phyloP scores from a whole-genome alignment of 2,888 invertebrate genomes.

The Sinelater perroti region DNA sequence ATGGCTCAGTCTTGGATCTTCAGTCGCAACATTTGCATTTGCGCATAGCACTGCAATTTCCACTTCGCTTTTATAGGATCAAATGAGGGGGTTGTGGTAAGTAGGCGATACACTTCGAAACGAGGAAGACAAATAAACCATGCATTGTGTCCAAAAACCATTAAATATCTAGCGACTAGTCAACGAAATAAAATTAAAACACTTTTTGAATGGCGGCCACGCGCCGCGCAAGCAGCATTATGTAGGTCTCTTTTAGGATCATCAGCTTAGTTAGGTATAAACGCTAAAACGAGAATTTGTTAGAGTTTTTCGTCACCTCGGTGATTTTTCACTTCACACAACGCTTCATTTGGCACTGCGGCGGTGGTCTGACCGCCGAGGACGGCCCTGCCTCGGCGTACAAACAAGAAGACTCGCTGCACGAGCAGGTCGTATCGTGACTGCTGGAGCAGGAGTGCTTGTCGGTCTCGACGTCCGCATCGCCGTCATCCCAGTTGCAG shows the following conservation, averaged over 20 bases:
- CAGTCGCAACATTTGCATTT: no score
- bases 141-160: conserved; percentile 7
- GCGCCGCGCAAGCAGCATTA: conserved; percentile 1
- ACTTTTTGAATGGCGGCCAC: conserved; percentile 6
- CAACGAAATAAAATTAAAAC: conserved; percentile 27
- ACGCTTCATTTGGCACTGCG: conserved; percentile 50
- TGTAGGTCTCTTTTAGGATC: neutral
- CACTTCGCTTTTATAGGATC: no score
- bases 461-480: conserved; percentile 63
- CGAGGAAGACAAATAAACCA: conserved; percentile 23
- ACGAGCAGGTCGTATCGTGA: conserved; percentile 69
- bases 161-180: conserved; percentile 34
- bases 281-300: conserved; percentile 21
- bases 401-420: conserved; percentile 70
- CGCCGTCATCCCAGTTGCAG: conserved; percentile 58
- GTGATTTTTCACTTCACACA: conserved; percentile 41
- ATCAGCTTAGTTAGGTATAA: neutral
- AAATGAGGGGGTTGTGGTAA: no score
- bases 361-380: conserved; percentile 45
- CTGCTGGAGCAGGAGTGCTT: conserved; percentile 62
- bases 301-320: conserved; percentile 21
- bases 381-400: conserved; percentile 68
- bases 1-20: no score
- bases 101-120: neutral
- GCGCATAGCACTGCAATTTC: no score